These are phyloP conservation scores for Alectoris magna DNA, from an alignment of 2,797 vertebrate species.

Conservation along the genomic window DNA sequence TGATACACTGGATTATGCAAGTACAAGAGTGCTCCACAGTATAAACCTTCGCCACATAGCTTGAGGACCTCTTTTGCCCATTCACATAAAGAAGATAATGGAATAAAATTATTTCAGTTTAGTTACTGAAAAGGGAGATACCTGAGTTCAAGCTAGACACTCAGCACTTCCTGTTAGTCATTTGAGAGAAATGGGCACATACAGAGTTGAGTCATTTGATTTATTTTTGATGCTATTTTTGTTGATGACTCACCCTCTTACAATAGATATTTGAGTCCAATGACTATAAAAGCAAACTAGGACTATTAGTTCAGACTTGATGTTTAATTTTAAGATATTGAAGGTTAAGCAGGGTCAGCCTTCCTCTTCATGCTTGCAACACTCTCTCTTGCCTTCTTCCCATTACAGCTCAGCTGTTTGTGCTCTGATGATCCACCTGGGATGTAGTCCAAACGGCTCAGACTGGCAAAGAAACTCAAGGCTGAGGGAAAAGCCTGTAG, in stretches of 20 bases:
- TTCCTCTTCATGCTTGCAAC: not conserved
- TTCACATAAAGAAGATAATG: not conserved
- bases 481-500: not conserved
- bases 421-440: not conserved
- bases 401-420: not conserved
- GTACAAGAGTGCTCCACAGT: not conserved
- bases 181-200: not conserved
- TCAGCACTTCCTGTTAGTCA: not conserved
- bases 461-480: not conserved
- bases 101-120: not conserved
- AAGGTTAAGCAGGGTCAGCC: not conserved
- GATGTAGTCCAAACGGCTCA: not conserved
- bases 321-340: not conserved
- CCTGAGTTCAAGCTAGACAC: not conserved
- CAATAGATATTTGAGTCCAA: not conserved
- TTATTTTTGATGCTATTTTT: conserved; percentile 17
- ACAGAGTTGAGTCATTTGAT: not conserved
- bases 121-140: not conserved
- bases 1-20: not conserved
- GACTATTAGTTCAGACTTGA: not conserved
- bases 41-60: not conserved
- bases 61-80: not conserved
- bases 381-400: not conserved
- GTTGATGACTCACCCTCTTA: conserved; percentile 23
- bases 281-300: not conserved